Percentiles rank a stretch among this genome's conserved stretches.
Evolutionary conservation across 2,888 invertebrate species (phyloP).

Genomic region (Conchocele bisecta): DNA sequence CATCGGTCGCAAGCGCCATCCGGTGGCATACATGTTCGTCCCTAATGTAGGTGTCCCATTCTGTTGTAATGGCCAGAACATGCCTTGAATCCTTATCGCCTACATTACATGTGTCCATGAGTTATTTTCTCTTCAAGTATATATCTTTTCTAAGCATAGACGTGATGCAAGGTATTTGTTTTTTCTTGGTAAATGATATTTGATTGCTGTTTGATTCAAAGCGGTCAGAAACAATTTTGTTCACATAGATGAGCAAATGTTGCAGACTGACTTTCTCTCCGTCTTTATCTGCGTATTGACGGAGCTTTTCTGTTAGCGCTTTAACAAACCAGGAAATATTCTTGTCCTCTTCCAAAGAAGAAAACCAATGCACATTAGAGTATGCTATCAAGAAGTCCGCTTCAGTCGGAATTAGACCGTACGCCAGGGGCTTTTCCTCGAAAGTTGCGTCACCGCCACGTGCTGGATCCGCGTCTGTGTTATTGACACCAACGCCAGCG

Average conservation of each 20-base stretch:
- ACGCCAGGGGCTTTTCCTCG: not conserved
- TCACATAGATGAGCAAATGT: slow-evolving; percentile 79
- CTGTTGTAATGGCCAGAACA: too few relatives aligned
- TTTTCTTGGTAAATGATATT: slow-evolving; percentile 69
- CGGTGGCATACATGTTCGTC: too few relatives aligned
- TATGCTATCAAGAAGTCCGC: slow-evolving; percentile 81
- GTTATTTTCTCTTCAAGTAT: slow-evolving; percentile 65
- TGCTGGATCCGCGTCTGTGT: slow-evolving; percentile 23
- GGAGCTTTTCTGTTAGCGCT: slow-evolving; percentile 74
- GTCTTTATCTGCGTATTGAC: slow-evolving; percentile 62
- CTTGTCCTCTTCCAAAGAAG: slow-evolving; percentile 80
- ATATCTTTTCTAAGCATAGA: slow-evolving; percentile 80
- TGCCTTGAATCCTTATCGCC: too few relatives aligned
- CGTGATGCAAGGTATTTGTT: slow-evolving; percentile 79
- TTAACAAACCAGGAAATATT: slow-evolving; percentile 82
- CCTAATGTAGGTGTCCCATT: too few relatives aligned
- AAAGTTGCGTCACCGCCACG: too few relatives aligned
- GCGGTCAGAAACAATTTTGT: slow-evolving; percentile 78
- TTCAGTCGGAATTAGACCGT: slow-evolving; percentile 44
- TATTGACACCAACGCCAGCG: slow-evolving; percentile 37
- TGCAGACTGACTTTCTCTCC: slow-evolving; percentile 68
- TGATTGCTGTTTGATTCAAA: slow-evolving; percentile 75
- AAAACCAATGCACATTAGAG: slow-evolving; percentile 80
- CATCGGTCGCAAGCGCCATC: too few relatives aligned
- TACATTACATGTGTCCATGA: too few relatives aligned